Evolutionary conservation across 2,113 vertebrate species (phyloP).

Genomic region (Halichoeres trimaculatus): DNA sequence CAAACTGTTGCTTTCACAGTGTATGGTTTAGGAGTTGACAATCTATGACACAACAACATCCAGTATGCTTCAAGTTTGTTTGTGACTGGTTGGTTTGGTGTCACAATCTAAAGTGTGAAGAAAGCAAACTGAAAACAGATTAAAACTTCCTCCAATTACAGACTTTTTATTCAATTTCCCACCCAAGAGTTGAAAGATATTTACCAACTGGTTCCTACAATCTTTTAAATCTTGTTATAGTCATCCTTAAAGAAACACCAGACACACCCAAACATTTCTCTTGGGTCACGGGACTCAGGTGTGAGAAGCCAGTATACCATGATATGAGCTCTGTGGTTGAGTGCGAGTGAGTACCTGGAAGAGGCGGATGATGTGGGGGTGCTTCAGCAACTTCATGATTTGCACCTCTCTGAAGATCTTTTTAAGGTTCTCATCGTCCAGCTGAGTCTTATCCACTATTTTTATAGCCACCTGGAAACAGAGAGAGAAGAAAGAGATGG

Average conservation of each 20-base stretch:
- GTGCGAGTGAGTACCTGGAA: constrained; percentile 88
- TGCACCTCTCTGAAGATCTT: constrained; percentile 99
- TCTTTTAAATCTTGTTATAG: not conserved
- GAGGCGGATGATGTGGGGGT: constrained; percentile 97
- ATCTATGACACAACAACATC: constrained; percentile 11
- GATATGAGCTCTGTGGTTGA: constrained; percentile 39
- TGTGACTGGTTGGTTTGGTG: not conserved
- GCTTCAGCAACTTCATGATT: constrained; percentile 99
- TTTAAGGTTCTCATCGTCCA: constrained; percentile 99
- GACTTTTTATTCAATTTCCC: too few relatives aligned
- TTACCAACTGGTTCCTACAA: too few relatives aligned
- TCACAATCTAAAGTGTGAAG: not conserved
- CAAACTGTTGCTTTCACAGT: constrained; percentile 62
- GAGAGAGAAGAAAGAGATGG: constrained; percentile 26
- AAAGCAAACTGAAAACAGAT: not conserved
- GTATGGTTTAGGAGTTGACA: not conserved
- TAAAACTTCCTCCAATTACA: not conserved
- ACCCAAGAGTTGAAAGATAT: too few relatives aligned
- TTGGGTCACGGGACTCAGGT: constrained; percentile 16
- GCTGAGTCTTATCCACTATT: constrained; percentile 98
- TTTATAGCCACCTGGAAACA: constrained; percentile 94
- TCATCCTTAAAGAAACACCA: too few relatives aligned
- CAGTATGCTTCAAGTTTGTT: not conserved
- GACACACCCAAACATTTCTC: not conserved
- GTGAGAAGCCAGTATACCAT: constrained; percentile 20